Evolutionary conservation across 1,140 invertebrate species (phyloP).

Genomic region (Penaeus japonicus): DNA sequence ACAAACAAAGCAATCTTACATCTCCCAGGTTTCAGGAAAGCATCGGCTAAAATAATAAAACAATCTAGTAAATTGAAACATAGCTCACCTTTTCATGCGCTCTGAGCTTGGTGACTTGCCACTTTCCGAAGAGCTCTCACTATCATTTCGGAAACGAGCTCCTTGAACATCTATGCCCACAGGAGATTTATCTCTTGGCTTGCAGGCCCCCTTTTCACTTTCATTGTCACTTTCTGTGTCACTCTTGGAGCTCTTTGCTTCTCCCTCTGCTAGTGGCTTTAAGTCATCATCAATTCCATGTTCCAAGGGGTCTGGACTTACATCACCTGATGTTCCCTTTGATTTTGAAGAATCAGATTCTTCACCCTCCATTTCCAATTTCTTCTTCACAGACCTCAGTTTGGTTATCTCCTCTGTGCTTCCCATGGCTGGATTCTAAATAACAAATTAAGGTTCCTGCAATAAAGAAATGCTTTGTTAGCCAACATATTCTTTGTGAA

Average conservation of each 20-base stretch:
- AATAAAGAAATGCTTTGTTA: neutral
- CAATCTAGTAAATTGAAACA: too few species aligned
- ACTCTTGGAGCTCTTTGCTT: constrained; percentile 10
- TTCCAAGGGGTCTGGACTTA: constrained; percentile 35
- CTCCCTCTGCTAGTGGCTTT: constrained; percentile 18
- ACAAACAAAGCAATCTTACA: too few species aligned
- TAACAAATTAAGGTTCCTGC: neutral
- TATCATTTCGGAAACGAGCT: constrained; percentile 2
- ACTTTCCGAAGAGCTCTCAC: constrained; percentile 38
- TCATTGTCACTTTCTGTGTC: constrained; percentile 40
- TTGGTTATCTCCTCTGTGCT: constrained; percentile 48
- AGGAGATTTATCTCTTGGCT: constrained; percentile 14
- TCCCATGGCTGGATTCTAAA: constrained; percentile 11
- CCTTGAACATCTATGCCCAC: constrained; percentile 35
- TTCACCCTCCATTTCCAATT: constrained; percentile 15
- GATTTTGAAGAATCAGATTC: constrained; percentile 25
- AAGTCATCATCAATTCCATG: constrained; percentile 47
- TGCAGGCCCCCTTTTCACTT: neutral
- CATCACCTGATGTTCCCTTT: constrained; percentile 13
- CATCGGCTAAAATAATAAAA: too few species aligned
- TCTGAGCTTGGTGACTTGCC: constrained; percentile 29
- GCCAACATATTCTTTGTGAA: too few species aligned
- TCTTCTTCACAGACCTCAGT: constrained; percentile 34
- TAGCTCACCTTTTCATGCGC: constrained; percentile 32
- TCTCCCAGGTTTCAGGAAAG: too few species aligned